Conservation (phyloP, 2,888 invertebrate genomes). For the Drosophila antonietae region DNA sequence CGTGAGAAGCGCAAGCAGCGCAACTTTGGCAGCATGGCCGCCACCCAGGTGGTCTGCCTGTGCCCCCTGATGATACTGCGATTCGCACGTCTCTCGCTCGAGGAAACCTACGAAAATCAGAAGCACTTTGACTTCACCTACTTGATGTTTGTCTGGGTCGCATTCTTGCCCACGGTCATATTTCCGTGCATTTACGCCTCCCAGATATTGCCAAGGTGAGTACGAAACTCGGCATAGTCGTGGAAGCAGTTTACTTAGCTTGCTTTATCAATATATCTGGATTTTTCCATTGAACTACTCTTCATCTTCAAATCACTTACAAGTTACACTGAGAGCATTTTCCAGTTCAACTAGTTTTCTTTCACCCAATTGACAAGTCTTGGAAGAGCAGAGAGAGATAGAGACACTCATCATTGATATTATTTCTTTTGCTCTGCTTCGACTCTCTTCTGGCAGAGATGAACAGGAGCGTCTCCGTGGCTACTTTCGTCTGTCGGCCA, state of each 20-base stretch:
- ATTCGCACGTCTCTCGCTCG: constrained; percentile 87
- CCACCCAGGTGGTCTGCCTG: constrained; percentile 88
- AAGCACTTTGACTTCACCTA: constrained; percentile 89
- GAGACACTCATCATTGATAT: not conserved
- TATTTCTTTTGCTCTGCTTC: not conserved
- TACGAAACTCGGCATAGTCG: constrained; percentile 4
- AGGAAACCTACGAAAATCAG: constrained; percentile 89
- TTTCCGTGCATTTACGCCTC: constrained; percentile 88
- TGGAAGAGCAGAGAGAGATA: not conserved
- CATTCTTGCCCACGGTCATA: constrained; percentile 88
- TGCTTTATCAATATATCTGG: not conserved
- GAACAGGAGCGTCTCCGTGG: constrained; percentile 87
- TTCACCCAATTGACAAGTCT: not conserved
- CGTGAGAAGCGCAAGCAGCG: constrained; percentile 89
- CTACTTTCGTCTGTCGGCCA: constrained; percentile 86
- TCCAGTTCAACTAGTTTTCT: not conserved
- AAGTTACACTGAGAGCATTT: not conserved
- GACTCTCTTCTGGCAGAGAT: constrained; percentile 80
- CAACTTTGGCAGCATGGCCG: constrained; percentile 88
- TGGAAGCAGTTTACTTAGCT: too few relatives aligned
- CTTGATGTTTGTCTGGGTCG: constrained; percentile 89
- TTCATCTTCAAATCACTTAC: not conserved
- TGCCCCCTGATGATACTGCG: constrained; percentile 88
- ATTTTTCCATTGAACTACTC: not conserved
- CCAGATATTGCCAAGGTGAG: constrained; percentile 88